Evolutionary conservation across 2,113 vertebrate species (phyloP).

Genomic region (Caretta caretta): DNA sequence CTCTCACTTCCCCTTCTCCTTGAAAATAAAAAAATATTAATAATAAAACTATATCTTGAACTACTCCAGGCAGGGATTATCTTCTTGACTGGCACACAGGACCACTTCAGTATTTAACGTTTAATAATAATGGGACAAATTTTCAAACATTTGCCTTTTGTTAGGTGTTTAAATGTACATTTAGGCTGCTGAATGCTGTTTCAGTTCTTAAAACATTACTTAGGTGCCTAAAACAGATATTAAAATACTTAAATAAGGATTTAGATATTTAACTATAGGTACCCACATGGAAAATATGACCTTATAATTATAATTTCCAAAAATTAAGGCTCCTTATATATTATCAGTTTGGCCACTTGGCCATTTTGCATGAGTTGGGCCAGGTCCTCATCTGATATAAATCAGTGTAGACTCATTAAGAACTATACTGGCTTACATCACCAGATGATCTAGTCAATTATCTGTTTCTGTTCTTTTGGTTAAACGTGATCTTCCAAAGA

Average conservation of each 20-base stretch:
- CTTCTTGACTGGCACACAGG: background rate
- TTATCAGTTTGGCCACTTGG: background rate
- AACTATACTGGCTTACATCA: constrained; percentile 37
- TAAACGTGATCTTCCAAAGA: constrained; percentile 20
- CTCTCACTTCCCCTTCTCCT: background rate
- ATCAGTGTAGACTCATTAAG: constrained; percentile 51
- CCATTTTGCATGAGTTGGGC: constrained; percentile 21
- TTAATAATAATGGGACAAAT: background rate
- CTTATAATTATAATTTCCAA: constrained; percentile 55
- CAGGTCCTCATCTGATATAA: constrained; percentile 35
- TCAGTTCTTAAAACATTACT: constrained; percentile 35
- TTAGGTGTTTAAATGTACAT: background rate
- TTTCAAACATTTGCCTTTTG: background rate
- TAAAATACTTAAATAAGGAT: constrained; percentile 35
- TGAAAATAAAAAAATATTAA: background rate
- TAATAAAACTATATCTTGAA: background rate
- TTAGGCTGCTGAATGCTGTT: background rate
- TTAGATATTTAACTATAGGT: constrained; percentile 57
- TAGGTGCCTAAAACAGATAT: constrained; percentile 27
- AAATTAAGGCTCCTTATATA: constrained; percentile 58
- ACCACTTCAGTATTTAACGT: background rate
- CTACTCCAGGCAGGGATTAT: background rate
- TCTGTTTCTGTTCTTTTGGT: constrained; percentile 7
- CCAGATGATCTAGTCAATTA: background rate
- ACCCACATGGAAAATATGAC: constrained; percentile 53